Evolutionary conservation across 2,113 vertebrate genomes (phyloP).

Genomic region (Pica pica): DNA sequence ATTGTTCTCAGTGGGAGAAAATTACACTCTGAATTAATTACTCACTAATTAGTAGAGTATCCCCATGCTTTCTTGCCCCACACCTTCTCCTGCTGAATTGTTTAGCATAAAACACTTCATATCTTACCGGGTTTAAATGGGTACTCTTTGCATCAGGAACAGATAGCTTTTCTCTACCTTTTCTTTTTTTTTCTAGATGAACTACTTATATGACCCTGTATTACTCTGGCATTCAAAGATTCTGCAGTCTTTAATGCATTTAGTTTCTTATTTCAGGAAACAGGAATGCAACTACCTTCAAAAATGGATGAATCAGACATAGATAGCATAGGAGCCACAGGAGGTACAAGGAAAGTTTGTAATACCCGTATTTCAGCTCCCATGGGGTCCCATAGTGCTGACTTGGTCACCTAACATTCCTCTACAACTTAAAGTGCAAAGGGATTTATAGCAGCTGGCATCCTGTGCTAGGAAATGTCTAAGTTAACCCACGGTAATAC

Average conservation of each 20-base stretch:
- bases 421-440: background rate
- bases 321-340: background rate
- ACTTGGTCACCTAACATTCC: background rate
- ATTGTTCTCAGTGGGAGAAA: conserved; percentile 21
- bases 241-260: background rate
- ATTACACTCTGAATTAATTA: conserved; percentile 35
- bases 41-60: conserved; percentile 15
- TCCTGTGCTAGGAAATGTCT: background rate
- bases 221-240: background rate
- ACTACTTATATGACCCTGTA: background rate
- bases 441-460: background rate
- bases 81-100: background rate
- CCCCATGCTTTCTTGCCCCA: conserved; percentile 22
- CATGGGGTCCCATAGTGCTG: background rate
- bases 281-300: background rate
- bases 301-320: background rate
- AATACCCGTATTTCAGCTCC: background rate
- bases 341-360: background rate
- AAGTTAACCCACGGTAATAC: background rate
- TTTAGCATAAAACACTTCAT: background rate
- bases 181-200: background rate
- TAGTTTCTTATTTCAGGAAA: background rate
- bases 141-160: background rate
- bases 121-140: background rate
- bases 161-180: background rate